Percentiles rank a stretch among this genome's conserved stretches.
Conservation (phyloP, 1,140 invertebrate genomes). For the Stegodyphus mimosarum region DNA sequence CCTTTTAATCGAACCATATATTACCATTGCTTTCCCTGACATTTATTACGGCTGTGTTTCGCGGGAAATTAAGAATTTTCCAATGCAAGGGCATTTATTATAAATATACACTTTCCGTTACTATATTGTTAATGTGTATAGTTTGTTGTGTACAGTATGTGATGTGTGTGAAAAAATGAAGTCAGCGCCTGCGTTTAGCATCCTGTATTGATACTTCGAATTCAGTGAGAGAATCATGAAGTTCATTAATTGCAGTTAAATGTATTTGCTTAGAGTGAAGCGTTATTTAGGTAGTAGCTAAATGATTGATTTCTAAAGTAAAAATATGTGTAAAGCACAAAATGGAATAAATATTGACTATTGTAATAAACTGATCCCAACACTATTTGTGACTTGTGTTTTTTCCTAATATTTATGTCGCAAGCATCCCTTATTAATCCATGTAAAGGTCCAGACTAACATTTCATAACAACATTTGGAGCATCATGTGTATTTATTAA, state of each 20-base stretch:
- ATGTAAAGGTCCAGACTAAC: too few species aligned
- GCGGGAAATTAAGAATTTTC: neutral
- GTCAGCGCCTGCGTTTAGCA: neutral
- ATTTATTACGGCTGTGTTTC: neutral
- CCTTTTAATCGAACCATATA: neutral
- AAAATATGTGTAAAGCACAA: slow-evolving; percentile 38
- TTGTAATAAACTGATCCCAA: slow-evolving; percentile 40
- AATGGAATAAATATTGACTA: slow-evolving; percentile 31
- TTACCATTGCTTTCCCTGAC: neutral
- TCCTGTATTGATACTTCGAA: neutral
- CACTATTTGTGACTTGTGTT: too few species aligned
- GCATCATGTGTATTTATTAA: too few species aligned
- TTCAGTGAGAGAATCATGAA: slow-evolving; percentile 1
- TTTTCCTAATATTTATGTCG: too few species aligned
- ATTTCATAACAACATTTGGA: too few species aligned
- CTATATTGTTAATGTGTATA: slow-evolving; percentile 43
- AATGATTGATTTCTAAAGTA: neutral
- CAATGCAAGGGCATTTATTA: slow-evolving; percentile 15
- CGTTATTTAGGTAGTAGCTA: slow-evolving; percentile 28
- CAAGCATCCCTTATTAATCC: too few species aligned
- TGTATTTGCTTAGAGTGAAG: slow-evolving; percentile 43
- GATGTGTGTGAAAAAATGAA: neutral
- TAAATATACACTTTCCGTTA: slow-evolving; percentile 7
- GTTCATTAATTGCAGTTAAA: slow-evolving; percentile 23
- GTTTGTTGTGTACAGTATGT: slow-evolving; percentile 51